phyloP scores from a whole-genome alignment of 2,888 invertebrate genomes.

The Apodemia duryi region DNA sequence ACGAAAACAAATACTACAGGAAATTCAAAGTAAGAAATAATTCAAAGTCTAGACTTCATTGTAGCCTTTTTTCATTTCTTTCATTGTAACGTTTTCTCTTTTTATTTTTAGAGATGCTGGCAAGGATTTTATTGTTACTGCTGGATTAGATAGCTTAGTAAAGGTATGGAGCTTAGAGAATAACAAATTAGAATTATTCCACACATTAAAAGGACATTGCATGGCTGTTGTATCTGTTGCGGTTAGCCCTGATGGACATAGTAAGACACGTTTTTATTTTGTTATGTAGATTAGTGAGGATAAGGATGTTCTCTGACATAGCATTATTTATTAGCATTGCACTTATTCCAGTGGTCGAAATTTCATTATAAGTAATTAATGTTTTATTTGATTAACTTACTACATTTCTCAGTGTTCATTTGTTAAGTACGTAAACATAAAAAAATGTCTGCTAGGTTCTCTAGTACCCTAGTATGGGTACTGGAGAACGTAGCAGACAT shows the following conservation, averaged over 20 bases:
- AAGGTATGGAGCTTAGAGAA: constrained; percentile 91
- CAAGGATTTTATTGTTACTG: constrained; percentile 89
- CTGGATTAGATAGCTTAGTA: constrained; percentile 92
- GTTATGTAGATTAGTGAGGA: background rate
- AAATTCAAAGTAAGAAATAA: constrained; percentile 62
- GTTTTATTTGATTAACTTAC: too few species aligned
- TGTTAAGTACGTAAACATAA: too few species aligned
- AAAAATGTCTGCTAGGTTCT: too few species aligned
- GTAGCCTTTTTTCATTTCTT: background rate
- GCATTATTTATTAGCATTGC: too few species aligned
- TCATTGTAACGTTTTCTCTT: constrained; percentile 10
- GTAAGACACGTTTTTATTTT: constrained; percentile 73
- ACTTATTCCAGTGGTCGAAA: too few species aligned
- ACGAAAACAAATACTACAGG: constrained; percentile 76
- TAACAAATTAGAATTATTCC: constrained; percentile 84
- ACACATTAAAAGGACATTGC: constrained; percentile 91
- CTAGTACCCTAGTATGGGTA: too few species aligned
- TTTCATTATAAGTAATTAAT: too few species aligned
- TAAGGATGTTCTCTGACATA: background rate
- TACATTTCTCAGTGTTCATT: too few species aligned
- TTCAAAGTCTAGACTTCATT: background rate
- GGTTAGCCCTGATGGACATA: constrained; percentile 91
- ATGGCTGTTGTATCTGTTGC: constrained; percentile 96
- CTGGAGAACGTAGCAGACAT: too few species aligned
- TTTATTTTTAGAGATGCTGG: constrained; percentile 15